Evolutionary conservation across 2,797 vertebrate species (phyloP), one percentile per base, ranked within the genome.

Genomic region (Microcaecilia unicolor): DNA sequence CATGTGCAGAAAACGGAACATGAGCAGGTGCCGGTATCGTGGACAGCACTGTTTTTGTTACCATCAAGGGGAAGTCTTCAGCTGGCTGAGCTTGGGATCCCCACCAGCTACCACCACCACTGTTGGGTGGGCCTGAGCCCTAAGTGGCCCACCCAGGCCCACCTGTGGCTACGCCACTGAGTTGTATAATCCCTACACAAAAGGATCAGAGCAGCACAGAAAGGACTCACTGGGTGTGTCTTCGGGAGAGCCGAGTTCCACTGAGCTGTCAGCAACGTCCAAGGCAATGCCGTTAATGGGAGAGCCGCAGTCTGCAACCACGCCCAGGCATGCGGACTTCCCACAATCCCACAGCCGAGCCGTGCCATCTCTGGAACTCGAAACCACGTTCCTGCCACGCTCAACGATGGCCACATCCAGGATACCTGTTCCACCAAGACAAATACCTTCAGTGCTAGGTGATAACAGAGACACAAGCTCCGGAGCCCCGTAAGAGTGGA

Each of bases 341-440:
- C 83, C 82, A 2, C 82, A 86, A 35, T 86, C 83, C 83, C 83
- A 86, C 22, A 86, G 68, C 4, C 76, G 61, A 3, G 64, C 76
- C 1, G 72, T 82, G 29, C 83, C 82, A 0, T 86, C 83, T 26
- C 83, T 48, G 11, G 81, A 84, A 50, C 59, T 64, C 29, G 82
- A 82, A 4, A 85, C 25, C 6, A 85, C 66, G 0, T 86, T 86
- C 10, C 76, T 74, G 0, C 83, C 83, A 2, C 74, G 61, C 6
- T 85, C 83, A 54, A 86, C 66, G 4, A 85, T 64, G 29, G 78
- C 78, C 25, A 70, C 64, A 49, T 84, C 81, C 45, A 86, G 40
- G 46, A 86, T 56, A 22, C 82, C 83, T 86, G 49, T 2, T 23
- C n/a, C n/a, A n/a, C 1, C 5, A 28, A 14, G 28, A 7, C 27